phyloP scores from a whole-genome alignment of 2,113 vertebrate species.

The Dascyllus trimaculatus region DNA sequence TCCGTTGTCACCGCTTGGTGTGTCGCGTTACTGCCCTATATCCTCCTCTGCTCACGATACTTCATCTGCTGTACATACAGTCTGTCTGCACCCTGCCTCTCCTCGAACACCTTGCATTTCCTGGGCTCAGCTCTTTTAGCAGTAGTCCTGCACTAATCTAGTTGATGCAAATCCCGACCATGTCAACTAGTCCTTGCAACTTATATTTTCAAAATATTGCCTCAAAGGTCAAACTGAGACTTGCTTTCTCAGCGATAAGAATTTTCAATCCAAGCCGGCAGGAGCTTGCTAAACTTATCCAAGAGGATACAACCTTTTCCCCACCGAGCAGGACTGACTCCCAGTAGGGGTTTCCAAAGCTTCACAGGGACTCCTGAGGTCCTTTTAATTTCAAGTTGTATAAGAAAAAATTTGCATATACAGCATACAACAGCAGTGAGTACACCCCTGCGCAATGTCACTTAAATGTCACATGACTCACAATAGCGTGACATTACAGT shows the following conservation, averaged over 20 bases:
- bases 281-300: no score
- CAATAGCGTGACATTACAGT: no score
- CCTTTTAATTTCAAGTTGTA: no score
- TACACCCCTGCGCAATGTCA: no score
- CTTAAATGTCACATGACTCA: no score
- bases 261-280: not conserved
- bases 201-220: not conserved
- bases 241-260: not conserved
- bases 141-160: not conserved
- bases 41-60: slow-evolving; percentile 9
- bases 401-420: no score
- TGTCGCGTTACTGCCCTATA: slow-evolving; percentile 10
- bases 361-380: no score
- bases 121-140: slow-evolving; percentile 4
- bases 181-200: not conserved
- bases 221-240: not conserved
- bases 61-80: slow-evolving; percentile 18
- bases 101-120: not conserved
- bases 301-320: no score
- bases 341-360: no score
- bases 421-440: no score
- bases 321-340: no score
- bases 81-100: not conserved
- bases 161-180: not conserved
- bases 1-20: not conserved